Base-by-base conservation (phyloP, 2,888 invertebrate species). In the Cryptocheilus praepositus region DNA sequence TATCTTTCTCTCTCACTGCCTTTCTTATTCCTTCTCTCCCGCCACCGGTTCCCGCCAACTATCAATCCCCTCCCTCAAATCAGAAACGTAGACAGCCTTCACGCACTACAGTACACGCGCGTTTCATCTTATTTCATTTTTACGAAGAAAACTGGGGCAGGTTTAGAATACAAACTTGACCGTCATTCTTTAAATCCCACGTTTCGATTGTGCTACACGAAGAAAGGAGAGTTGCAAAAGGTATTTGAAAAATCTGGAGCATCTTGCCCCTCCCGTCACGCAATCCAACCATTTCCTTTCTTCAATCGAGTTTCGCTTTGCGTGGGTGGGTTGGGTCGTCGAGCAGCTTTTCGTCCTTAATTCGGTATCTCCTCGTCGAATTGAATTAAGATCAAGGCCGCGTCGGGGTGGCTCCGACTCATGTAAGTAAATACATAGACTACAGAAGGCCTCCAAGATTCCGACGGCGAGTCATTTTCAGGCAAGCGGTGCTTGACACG, bases 311-410 rank as follows among this genome's bases (percentile, higher is more conserved):
- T 36, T 36, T 36, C 36, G 36, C 13, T 0, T 3, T 44, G 19
- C 56, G 56, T 56, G n/a, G 44, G 56, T 56, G 56, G 56, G 15
- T 44, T 15, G 21, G 44, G 44, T 44, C 21, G n/a, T 15, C 36
- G 19, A 61, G 16, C 16, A 19, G 46, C 36, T 58, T 67, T 51
- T 62, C 44, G 44, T 22, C 62, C 51, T 44, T 54, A 69, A 70
- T 72, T 70, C 59, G 46, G 46, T 49, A 8, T 16, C 44, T 49
- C 8, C 19, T 59, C 45, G 22, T 28, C 49, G 54, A 51, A 55
- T 43, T 57, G 59, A 73, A 77, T 79, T 80, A 76, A 80, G 80
- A 80, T 79, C 80, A 81, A 81, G 81, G 79, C 70, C 69, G 57
- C 43, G n/a, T 28, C 36, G 11, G 19, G 25, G 5, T 7, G 15